A percentile compares a stretch with the other conserved stretches of the same genome.
Evolutionary conservation across 2,113 vertebrate genomes (phyloP).

Genomic region (Athene cunicularia): DNA sequence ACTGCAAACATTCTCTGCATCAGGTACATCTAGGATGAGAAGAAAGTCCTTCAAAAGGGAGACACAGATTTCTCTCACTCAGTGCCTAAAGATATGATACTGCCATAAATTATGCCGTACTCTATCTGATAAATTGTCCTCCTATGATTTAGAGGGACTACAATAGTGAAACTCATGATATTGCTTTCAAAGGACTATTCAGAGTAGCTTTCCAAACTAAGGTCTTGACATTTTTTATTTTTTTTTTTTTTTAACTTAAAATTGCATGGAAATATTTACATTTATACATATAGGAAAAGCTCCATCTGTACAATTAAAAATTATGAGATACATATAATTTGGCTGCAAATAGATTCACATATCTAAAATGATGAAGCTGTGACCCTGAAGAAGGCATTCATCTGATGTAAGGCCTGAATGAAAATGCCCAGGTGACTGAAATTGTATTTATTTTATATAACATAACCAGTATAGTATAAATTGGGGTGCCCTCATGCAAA

Average conservation of each 20-base stretch:
- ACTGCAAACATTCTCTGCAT: neutral
- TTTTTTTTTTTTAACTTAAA: neutral
- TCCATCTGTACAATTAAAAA: neutral
- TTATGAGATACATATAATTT: neutral
- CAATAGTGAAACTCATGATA: neutral
- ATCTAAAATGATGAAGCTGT: neutral
- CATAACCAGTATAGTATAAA: rapidly evolving
- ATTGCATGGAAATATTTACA: neutral
- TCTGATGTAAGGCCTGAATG: neutral
- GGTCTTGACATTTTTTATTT: neutral
- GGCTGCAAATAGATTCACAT: neutral
- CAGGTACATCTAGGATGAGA: neutral
- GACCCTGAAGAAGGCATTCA: neutral
- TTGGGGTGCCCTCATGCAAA: neutral
- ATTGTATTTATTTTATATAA: neutral
- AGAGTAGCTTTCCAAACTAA: neutral
- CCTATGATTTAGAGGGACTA: neutral
- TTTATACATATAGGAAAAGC: neutral
- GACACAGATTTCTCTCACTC: neutral
- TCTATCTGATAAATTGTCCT: neutral
- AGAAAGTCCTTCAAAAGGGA: neutral
- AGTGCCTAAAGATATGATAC: neutral
- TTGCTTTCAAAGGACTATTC: neutral
- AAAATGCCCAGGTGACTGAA: neutral
- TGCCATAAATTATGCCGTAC: neutral